Evolutionary conservation across 2,113 vertebrate genomes (phyloP), one percentile per base, ranked within the genome.

Genomic region (Upupa epops): DNA sequence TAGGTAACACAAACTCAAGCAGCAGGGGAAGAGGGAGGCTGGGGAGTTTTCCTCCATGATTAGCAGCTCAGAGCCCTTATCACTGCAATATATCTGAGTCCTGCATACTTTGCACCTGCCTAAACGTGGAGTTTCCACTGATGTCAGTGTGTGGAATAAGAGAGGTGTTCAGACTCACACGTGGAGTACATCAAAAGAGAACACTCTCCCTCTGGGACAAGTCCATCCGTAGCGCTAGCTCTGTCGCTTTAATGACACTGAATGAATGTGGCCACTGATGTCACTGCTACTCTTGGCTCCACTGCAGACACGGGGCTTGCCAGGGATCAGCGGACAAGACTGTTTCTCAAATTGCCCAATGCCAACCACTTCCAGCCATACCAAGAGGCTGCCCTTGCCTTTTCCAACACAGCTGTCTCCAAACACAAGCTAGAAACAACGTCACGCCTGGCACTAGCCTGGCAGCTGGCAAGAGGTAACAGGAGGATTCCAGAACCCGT

Each of bases 1-100:
- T 78, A 63, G 14, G 68, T 78, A 71, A 76, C 88, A 49, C 63
- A 73, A 82, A 90, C 90, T 77, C 88, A 82, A 89, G 84, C 81
- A 52, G 48, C 10, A 4, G 37, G 40, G 45, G 73, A 86, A 64
- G n/a, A 42, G 63, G 51, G 31, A 83, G 64, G 59, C 88, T 0
- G 0, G 59, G 32, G 54, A 77, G 36, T 61, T 92, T 88, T 60
- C 61, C 64, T 71, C 37, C 64, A 68, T 1, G 3, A 36, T 42
- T 59, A 84, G 48, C 26, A 82, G 56, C 40, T 77, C 56, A 83
- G 92, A 68, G 71, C 46, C 40, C 31, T 80, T 88, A 71, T 69
- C n/a, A 1, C n/a, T 32, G 49, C 8, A 7, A 45, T 14, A 18
- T 10, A 59, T 78, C 74, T 69, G 32, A 82, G 31, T 28, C 31